These are phyloP conservation scores for Boloria euphrosyne DNA, from an alignment of 2,888 invertebrate species.

Conservation along the genomic window DNA sequence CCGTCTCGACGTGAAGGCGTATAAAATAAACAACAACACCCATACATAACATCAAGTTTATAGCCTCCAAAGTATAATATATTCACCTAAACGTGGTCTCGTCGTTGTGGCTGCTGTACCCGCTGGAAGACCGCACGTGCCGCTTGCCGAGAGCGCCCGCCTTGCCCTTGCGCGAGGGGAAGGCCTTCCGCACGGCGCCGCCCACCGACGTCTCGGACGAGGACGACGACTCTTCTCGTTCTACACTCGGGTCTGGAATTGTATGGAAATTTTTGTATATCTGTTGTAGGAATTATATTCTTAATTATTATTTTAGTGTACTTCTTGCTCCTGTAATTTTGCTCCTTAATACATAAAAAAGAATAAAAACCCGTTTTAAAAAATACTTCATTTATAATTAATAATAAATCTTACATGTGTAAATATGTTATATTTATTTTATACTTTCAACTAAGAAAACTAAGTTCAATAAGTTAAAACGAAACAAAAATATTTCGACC, in stretches of 20 bases:
- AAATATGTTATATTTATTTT: too few relatives aligned
- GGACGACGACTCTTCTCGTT: constrained; percentile 89
- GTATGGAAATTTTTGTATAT: neutral
- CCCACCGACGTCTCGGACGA: constrained; percentile 90
- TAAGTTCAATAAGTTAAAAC: too few relatives aligned
- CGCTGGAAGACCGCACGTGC: constrained; percentile 89
- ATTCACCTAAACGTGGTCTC: constrained; percentile 90
- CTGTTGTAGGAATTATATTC: too few relatives aligned
- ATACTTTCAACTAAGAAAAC: too few relatives aligned
- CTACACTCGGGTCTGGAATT: constrained; percentile 76
- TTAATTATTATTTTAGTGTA: too few relatives aligned
- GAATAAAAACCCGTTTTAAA: too few relatives aligned
- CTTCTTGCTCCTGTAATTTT: too few relatives aligned
- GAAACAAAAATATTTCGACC: too few relatives aligned
- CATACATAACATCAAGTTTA: neutral
- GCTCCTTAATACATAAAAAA: too few relatives aligned
- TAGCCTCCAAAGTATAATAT: neutral
- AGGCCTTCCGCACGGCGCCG: constrained; percentile 86
- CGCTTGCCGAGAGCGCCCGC: constrained; percentile 85
- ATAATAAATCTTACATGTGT: too few relatives aligned
- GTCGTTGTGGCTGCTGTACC: constrained; percentile 92
- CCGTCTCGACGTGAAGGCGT: too few relatives aligned
- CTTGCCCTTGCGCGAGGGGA: constrained; percentile 86
- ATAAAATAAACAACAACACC: neutral
- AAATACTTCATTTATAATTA: too few relatives aligned